Base-by-base conservation (phyloP, 37 sponge, comb jelly and placozoan species). In the Bolinopsis microptera region DNA sequence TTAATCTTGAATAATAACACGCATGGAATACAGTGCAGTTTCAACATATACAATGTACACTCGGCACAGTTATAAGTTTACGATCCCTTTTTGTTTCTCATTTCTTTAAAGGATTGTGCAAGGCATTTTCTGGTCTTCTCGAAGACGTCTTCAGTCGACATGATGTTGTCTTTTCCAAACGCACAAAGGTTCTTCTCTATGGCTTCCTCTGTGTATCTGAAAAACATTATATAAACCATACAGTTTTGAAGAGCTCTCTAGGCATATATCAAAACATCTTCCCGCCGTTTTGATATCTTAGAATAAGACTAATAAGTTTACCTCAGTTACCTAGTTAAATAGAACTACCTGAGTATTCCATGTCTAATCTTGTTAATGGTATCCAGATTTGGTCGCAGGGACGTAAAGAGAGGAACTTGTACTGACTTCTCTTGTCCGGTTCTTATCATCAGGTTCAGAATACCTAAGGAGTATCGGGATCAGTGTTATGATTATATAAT, bases 311-410 rank as follows among this genome's bases (percentile, higher is more conserved):
- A n/a, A n/a, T n/a, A n/a, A n/a, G n/a, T n/a, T n/a, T n/a, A n/a
- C n/a, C n/a, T n/a, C n/a, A n/a, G n/a, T n/a, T n/a, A n/a, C n/a
- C n/a, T n/a, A n/a, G n/a, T n/a, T n/a, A n/a, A n/a, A n/a, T n/a
- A n/a, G n/a, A n/a, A n/a, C n/a, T n/a, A 86, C 48, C 90, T 86
- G 90, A 86, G 90, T 9, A 86, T 86, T 86, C 35, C 36, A 3
- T 38, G 61, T 16, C 90, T 1, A 8, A 86, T 86, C 36, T 86
- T 86, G 31, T 24, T 24, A 3, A 27, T 30, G 32, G 90, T 86
- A 0, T 86, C 90, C 26, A 86, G 24, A 23, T 86, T 86, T 23
- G 90, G 90, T 33, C 90, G 40, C 3, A 86, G 90, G 26, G 90
- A 38, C 0, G 48, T 86, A 38, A 86, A 86, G 61, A 86, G 90